Evolutionary conservation across 2,888 invertebrate genomes (phyloP).

Genomic region (Isotomurus palustris): DNA sequence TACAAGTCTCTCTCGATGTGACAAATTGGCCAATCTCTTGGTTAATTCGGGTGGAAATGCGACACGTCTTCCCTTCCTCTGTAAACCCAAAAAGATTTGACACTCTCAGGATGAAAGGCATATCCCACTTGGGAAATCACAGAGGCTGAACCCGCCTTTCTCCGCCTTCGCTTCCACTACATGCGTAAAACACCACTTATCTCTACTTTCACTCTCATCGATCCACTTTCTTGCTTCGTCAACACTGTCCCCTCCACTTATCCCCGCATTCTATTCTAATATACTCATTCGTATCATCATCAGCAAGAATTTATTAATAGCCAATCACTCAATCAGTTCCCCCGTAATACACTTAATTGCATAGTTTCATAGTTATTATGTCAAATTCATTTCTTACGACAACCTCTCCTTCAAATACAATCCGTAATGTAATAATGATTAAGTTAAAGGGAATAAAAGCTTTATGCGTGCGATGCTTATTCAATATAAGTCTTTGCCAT

Average conservation of each 20-base stretch:
- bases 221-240: slow-evolving; percentile 15
- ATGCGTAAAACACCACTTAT: slow-evolving; percentile 42
- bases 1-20: slow-evolving; percentile 42
- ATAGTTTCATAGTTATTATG: no score
- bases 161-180: slow-evolving; percentile 35
- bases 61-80: slow-evolving; percentile 44
- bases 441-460: no score
- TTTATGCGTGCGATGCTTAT: no score
- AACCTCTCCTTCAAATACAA: no score
- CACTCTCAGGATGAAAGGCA: slow-evolving; percentile 44
- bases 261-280: no score
- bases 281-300: no score
- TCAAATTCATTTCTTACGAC: no score
- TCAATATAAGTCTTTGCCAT: slow-evolving; percentile 52
- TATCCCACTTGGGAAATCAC: slow-evolving; percentile 45
- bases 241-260: no score
- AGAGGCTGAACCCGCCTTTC: slow-evolving; percentile 36
- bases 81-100: slow-evolving; percentile 43
- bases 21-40: slow-evolving; percentile 47
- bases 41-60: slow-evolving; percentile 47
- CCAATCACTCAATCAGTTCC: no score
- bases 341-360: no score
- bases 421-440: no score
- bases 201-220: slow-evolving; percentile 34
- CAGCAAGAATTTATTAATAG: no score